These are phyloP conservation scores for Myotis brandtii DNA, from an alignment of 2,113 vertebrate species.

Conservation along the genomic window DNA sequence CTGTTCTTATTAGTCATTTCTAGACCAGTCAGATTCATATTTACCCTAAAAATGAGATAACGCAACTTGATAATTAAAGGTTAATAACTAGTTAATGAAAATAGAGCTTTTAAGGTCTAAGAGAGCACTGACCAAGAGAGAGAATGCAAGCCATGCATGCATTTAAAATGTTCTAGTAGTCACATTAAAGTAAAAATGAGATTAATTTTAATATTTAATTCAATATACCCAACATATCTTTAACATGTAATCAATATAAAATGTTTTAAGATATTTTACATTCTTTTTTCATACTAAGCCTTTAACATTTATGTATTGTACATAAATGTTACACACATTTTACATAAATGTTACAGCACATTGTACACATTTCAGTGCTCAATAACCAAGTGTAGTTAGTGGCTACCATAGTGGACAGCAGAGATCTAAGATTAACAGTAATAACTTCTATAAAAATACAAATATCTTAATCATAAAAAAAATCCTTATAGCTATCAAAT, in stretches of 20 bases:
- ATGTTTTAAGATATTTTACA: neutral
- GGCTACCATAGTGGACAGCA: neutral
- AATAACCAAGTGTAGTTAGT: neutral
- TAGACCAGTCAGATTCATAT: neutral
- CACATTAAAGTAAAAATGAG: neutral
- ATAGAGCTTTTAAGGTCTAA: neutral
- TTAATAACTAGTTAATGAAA: neutral
- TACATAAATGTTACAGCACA: neutral
- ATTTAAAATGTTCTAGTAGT: neutral
- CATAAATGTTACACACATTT: neutral
- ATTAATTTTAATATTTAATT: neutral
- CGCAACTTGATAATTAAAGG: neutral
- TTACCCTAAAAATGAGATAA: neutral
- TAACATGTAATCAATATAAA: neutral
- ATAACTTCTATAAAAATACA: neutral
- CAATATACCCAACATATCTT: slow-evolving; percentile 5
- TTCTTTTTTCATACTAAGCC: neutral
- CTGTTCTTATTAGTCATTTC: neutral
- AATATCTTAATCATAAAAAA: neutral
- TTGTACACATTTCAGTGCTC: neutral
- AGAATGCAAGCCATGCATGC: neutral
- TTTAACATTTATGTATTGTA: neutral
- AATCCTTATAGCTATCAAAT: neutral
- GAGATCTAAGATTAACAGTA: neutral
- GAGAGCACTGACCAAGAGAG: neutral